A percentile compares a stretch with the other conserved stretches of the same genome.
Conservation (phyloP, 2,113 vertebrate genomes). For the Siniperca knerii region DNA sequence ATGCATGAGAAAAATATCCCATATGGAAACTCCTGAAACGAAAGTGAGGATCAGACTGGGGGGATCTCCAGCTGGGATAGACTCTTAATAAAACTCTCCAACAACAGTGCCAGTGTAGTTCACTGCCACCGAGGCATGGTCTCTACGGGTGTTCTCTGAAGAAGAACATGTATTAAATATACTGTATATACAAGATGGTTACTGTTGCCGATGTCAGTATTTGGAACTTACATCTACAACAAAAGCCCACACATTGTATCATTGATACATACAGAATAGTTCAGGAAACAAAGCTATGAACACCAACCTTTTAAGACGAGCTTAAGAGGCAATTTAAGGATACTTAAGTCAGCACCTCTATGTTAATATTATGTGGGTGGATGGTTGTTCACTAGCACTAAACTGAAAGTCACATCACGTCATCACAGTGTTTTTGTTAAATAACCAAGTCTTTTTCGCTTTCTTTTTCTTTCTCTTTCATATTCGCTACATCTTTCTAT, state of each 20-base stretch:
- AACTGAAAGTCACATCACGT: background rate
- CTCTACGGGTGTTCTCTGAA: slow-evolving; percentile 1
- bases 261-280: background rate
- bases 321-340: background rate
- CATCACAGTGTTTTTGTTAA: background rate
- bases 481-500: background rate
- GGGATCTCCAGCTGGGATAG: slow-evolving; percentile 46
- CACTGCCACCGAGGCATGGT: slow-evolving; percentile 24
- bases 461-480: background rate
- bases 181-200: background rate
- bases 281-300: background rate
- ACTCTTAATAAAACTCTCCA: slow-evolving; percentile 47
- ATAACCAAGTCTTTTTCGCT: background rate
- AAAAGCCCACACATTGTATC: background rate
- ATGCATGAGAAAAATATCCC: slow-evolving; percentile 44
- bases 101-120: slow-evolving; percentile 36
- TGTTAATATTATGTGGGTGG: background rate
- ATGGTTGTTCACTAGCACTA: background rate
- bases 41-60: slow-evolving; percentile 43
- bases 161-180: background rate
- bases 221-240: background rate
- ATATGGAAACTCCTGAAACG: slow-evolving; percentile 55
- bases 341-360: background rate
- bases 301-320: background rate
- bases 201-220: background rate